Evolutionary conservation across 2,888 invertebrate species (phyloP), one percentile per base, ranked within the genome.

Genomic region (Hesperia comma): DNA sequence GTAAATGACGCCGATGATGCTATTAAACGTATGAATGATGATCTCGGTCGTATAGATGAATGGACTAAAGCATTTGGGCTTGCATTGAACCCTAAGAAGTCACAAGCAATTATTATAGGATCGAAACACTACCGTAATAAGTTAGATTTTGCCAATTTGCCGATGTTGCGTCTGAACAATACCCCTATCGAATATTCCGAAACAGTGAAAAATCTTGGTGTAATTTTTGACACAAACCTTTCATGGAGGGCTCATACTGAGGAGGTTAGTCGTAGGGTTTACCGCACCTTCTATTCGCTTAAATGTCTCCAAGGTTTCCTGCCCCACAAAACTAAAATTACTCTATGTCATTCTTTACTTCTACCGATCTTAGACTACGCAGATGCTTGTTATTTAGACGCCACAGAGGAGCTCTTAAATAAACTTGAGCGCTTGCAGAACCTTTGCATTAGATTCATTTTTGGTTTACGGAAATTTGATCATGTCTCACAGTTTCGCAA

Each of bases 401-500:
- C 61, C 10, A 61, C 51, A 3, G 51, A 61, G 19, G 32, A 61
- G 32, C 49, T 61, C 4, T 3, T 49, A 6, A 51, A 37, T 14
- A 61, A 51, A 37, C 51, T 61, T 46, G 61, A 49, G 51, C 49
- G 61, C 6, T 15, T 61, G 51, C 61, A 61, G 33, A 61, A 61
- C 19, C 6, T 49, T 17, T 53, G 19, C 26, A 54, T 51, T 21
- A 17, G 37, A 37, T 37, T 37, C 10, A 37, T 37, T 8, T 37
- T 37, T 37, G 37, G 37, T 8, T 37, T 37, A 37, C 37, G 37
- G 7, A 37, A 37, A 37, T 37, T 37, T 37, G 37, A 37, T 10
- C 37, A 10, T 26, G 26, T 26, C 26, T 26, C 26, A 26, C 26
- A 26, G 2, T 26, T 26, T 26, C 26, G 26, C 26, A 26, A 26